phyloP scores from a whole-genome alignment of 2,113 vertebrate genomes.

The Ia io region DNA sequence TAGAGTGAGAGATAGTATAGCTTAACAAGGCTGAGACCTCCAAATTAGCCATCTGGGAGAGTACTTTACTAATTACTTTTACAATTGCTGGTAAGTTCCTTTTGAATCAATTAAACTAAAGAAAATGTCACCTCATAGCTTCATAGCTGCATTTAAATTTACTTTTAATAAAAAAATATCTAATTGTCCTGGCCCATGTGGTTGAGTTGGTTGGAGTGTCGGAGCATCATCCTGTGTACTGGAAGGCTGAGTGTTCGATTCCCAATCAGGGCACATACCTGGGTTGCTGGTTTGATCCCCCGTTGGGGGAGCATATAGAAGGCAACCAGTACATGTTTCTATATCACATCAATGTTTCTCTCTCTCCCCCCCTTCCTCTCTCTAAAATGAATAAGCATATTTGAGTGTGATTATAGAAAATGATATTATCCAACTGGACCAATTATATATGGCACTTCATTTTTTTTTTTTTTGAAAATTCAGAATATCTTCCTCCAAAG shows the following conservation, averaged over 20 bases:
- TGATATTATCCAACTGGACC: not conserved
- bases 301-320: not conserved
- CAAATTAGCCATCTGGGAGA: not conserved
- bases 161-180: slow-evolving; percentile 16
- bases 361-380: not conserved
- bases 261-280: not conserved
- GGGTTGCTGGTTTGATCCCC: not conserved
- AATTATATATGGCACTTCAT: not conserved
- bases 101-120: slow-evolving; percentile 36
- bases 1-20: not conserved
- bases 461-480: slow-evolving; percentile 7
- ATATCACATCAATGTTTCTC: not conserved
- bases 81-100: not conserved
- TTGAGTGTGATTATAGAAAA: not conserved
- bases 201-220: not conserved
- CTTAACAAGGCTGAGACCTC: not conserved
- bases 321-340: not conserved
- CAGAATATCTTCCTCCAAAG: not conserved
- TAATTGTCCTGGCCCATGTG: too few species aligned
- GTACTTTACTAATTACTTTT: not conserved
- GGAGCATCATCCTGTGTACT: not conserved
- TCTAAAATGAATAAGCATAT: not conserved
- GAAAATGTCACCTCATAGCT: slow-evolving; percentile 24
- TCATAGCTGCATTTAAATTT: slow-evolving; percentile 47
- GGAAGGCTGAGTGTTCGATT: not conserved